Evolutionary conservation across 2,113 vertebrate genomes (phyloP).

Genomic region (Saguinus imperator): DNA sequence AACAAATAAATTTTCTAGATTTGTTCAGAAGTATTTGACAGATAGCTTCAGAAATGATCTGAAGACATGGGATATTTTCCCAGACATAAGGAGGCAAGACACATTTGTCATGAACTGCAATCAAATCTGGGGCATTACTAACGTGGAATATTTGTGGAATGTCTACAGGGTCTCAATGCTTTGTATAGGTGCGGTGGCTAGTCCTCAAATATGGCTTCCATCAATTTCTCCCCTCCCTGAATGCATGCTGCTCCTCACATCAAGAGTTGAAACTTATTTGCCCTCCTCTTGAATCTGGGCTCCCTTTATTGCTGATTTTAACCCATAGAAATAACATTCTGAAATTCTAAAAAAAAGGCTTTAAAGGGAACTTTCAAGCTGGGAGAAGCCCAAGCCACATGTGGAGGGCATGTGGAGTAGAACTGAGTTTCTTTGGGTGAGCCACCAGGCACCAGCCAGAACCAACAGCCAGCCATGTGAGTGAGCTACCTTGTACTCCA

Average conservation of each 20-base stretch:
- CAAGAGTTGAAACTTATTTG: not conserved
- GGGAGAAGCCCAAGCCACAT: not conserved
- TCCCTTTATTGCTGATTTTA: not conserved
- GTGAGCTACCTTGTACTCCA: not conserved
- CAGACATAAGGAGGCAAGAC: not conserved
- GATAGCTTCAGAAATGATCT: not conserved
- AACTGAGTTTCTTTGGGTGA: not conserved
- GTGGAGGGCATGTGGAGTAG: not conserved
- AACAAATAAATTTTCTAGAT: not conserved
- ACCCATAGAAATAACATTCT: not conserved
- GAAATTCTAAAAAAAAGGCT: not conserved
- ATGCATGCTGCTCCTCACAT: not conserved
- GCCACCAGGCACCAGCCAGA: not conserved
- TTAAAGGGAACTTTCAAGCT: not conserved
- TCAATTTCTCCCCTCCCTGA: not conserved
- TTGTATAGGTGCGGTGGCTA: not conserved
- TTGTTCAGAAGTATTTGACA: not conserved
- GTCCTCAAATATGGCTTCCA: not conserved
- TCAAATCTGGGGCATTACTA: not conserved
- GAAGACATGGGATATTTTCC: not conserved
- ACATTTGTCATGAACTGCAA: not conserved
- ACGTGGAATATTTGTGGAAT: not conserved
- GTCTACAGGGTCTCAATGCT: not conserved
- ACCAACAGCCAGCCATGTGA: not conserved
- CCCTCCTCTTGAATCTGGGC: not conserved